Evolutionary conservation across 2,888 invertebrate genomes (phyloP).

Genomic region (Napeogenes inachia): DNA sequence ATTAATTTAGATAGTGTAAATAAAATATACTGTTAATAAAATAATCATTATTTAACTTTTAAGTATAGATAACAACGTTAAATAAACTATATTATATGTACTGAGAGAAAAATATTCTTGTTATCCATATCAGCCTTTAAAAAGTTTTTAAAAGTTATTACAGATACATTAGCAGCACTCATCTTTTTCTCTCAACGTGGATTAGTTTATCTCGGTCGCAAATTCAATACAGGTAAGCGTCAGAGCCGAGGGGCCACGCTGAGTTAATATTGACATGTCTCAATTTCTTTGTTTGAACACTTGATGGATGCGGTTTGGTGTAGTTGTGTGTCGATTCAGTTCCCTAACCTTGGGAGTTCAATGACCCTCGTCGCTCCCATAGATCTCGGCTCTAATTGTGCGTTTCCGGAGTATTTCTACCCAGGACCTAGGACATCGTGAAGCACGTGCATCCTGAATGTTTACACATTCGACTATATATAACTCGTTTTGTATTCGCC

Average conservation of each 20-base stretch:
- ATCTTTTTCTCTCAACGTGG: constrained; percentile 23
- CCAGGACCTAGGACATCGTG: constrained; percentile 53
- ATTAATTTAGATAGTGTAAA: too few relatives aligned
- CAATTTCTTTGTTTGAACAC: constrained; percentile 59
- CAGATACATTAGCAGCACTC: neutral
- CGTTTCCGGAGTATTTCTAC: constrained; percentile 64
- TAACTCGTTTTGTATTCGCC: constrained; percentile 23
- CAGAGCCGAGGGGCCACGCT: constrained; percentile 31
- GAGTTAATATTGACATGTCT: constrained; percentile 56
- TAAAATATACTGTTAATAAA: too few relatives aligned
- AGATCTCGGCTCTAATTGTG: constrained; percentile 54
- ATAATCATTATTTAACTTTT: too few relatives aligned
- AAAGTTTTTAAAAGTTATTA: too few relatives aligned
- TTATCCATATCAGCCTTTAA: too few relatives aligned
- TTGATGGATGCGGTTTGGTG: constrained; percentile 60
- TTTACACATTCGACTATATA: constrained; percentile 27
- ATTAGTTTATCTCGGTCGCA: constrained; percentile 39
- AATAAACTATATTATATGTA: too few relatives aligned
- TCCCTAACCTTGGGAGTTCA: constrained; percentile 68
- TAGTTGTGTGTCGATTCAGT: constrained; percentile 39
- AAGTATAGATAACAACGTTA: too few relatives aligned
- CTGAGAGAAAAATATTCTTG: too few relatives aligned
- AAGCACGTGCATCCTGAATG: constrained; percentile 52
- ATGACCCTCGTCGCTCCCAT: constrained; percentile 52
- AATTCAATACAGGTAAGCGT: constrained; percentile 38